Base-by-base conservation (phyloP, 2,113 vertebrate genomes). In the Solenodon paradoxus region DNA sequence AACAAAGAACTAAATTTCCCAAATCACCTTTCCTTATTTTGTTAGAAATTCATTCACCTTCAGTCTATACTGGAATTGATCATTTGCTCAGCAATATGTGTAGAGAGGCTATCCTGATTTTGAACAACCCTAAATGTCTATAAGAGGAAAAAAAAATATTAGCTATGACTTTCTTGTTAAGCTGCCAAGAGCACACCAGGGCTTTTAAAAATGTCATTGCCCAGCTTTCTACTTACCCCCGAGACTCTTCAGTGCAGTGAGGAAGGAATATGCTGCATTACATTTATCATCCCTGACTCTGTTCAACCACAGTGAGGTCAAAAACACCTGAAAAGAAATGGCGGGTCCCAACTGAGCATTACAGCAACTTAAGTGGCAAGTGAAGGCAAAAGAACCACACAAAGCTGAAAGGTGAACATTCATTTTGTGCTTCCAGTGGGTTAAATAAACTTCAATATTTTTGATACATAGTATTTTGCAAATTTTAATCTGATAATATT, bases 181-280 rank as follows among this genome's bases (percentile, higher is more conserved):
- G 38, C 77, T 97, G 72, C 82, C 6, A 63, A 96, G 80, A 96
- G 78, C 61, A 90, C 71, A 95, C 79, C 38, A 49, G 47, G 13
- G 17, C 85, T 97, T 97, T 96, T 97, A 53, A 95, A 96, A 98
- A 98, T 97, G 95, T 93, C 97, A 96, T 94, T 1, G 22, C 74
- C 95, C 1, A 32, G 69, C 80, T 97, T 95, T 86, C 88, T 96
- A 68, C 12, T 40, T 95, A 95, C 89, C 95, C 68, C 32, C 0
- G 90, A 98, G 95, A 92, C 61, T 97, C 92, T 93, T 98, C 97
- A 98, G 95, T 53, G 81, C 55, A 90, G 74, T 26, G 63, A 89
- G 42, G 61, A 96, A 86, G 40, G 89, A 95, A 47, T 72, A 92
- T 24, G 7, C 42, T 71, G 40, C 7, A 79, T 51, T 92, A n/a